phyloP scores from a whole-genome alignment of 2,888 invertebrate species.

The Ophonus ardosiacus region DNA sequence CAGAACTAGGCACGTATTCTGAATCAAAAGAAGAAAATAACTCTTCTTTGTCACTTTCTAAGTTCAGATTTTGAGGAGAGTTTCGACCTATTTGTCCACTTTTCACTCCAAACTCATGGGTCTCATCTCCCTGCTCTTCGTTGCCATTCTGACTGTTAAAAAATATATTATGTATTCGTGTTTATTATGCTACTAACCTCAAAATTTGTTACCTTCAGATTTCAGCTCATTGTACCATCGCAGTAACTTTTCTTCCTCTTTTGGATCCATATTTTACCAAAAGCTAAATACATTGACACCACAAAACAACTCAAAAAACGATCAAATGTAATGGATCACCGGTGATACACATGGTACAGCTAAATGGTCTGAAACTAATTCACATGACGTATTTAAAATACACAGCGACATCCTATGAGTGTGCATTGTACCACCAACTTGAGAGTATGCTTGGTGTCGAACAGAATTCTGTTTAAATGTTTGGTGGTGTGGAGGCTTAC shows the following conservation, averaged over 20 bases:
- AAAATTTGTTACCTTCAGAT: constrained; percentile 53
- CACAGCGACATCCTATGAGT: constrained; percentile 4
- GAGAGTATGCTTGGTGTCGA: neutral
- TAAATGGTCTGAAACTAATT: neutral
- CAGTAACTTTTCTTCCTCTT: constrained; percentile 19
- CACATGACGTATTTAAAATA: neutral
- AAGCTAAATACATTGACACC: constrained; percentile 43
- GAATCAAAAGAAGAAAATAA: constrained; percentile 36
- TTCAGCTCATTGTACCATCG: constrained; percentile 45
- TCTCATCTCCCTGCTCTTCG: neutral
- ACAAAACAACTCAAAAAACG: constrained; percentile 31
- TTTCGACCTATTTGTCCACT: constrained; percentile 24
- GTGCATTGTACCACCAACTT: neutral
- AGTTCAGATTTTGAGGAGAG: constrained; percentile 18
- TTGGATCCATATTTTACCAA: constrained; percentile 29
- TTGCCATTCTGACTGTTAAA: constrained; percentile 1
- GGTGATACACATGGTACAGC: neutral
- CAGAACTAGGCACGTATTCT: constrained; percentile 10
- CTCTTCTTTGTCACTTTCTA: constrained; percentile 27
- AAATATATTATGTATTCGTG: constrained; percentile 32
- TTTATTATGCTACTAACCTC: constrained; percentile 22
- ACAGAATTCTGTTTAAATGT: constrained; percentile 15
- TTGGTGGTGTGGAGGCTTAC: constrained; percentile 2
- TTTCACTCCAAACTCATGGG: constrained; percentile 8
- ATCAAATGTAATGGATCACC: constrained; percentile 54